Base-by-base conservation (phyloP, 2,113 vertebrate species). In the Euleptes europaea region DNA sequence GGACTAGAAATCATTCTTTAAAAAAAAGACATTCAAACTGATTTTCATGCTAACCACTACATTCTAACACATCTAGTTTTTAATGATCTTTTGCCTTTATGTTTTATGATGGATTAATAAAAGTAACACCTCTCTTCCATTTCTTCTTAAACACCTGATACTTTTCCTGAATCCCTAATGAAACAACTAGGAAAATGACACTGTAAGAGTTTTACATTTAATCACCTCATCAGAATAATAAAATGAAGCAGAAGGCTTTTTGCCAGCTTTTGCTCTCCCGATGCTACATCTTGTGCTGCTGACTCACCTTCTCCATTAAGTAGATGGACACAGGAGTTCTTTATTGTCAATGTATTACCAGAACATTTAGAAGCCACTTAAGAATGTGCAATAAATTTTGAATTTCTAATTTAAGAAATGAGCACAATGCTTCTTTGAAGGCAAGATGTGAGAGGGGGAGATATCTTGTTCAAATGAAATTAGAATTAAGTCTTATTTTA, bases 111-210 rank as follows among this genome's bases (percentile, higher is more conserved):
- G 31, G 6, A 15, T 54, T 69, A 70, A 70, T 47, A 77, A 86
- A 86, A 76, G 63, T 44, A 69, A 69, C 33, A 66, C 40, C 49
- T 57, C 42, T 9, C 19, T 7, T 40, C 6, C 2, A 8, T 19
- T 42, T 76, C 69, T 87, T 63, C 89, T 92, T 89, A 91, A 92
- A 75, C 54, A 72, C 10, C 80, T 95, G 90, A 89, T 93, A 49
- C 54, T 91, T 40, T 92, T 91, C 91, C 67, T 80, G 88, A 89
- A 87, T 91, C 80, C 74, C 88, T 42, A 77, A 90, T 88, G 89
- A 93, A 94, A 85, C 74, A 91, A 78, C 90, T 91, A 85, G 85
- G 83, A 86, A 92, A 94, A 93, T 93, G 86, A 78, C 33, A 88
- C 57, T 11, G 76, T 84, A 71, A 38, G 86, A 90, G 23, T 40